Conservation (phyloP, 2,113 vertebrate genomes). For the Apus apus region DNA sequence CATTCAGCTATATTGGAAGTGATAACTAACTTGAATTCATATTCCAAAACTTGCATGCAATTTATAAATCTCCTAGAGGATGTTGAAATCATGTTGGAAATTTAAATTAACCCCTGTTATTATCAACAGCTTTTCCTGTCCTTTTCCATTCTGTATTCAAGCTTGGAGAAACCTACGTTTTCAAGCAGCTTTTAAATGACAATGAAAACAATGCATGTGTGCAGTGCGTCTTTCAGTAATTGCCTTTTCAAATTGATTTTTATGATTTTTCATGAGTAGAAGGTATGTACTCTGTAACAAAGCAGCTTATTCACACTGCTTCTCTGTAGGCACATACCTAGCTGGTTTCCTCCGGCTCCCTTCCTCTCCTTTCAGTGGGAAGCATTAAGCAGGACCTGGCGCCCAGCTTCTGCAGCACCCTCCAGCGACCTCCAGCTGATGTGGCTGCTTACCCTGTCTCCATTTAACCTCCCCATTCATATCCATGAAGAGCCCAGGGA, state of each 20-base stretch:
- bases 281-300: background rate
- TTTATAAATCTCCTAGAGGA: conserved; percentile 19
- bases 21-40: conserved; percentile 11
- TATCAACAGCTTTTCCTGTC: background rate
- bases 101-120: conserved; percentile 38
- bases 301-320: background rate
- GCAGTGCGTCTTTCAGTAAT: background rate
- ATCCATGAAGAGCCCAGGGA: background rate
- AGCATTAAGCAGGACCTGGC: background rate
- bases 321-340: background rate
- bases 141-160: background rate
- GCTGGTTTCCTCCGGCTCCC: background rate
- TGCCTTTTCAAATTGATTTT: conserved; percentile 26
- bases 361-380: background rate
- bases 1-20: background rate
- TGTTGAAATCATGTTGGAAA: conserved; percentile 31
- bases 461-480: background rate
- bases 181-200: background rate
- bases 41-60: conserved; percentile 1
- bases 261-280: background rate
- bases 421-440: background rate
- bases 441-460: background rate
- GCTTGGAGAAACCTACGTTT: background rate
- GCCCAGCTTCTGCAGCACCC: background rate
- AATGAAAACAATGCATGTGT: background rate